Base-by-base conservation (phyloP, 2,888 invertebrate species). In the Anoncus sp. region DNA sequence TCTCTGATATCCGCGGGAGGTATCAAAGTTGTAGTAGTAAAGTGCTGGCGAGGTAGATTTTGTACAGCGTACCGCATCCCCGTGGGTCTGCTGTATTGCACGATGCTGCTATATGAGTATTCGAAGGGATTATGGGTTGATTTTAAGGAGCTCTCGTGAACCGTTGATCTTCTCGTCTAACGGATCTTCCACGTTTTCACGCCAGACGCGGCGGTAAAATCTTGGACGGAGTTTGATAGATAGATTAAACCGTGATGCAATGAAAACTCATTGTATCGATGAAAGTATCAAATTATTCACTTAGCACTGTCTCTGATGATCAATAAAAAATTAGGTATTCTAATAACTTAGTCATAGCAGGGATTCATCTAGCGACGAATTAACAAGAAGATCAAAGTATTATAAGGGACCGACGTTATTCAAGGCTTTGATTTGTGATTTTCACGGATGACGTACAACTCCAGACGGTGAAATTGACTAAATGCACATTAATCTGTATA, bases 111-210 rank as follows among this genome's bases (percentile, higher is more conserved):
- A 16, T 51, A 53, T 65, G 74, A 76, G 40, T 77, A 65, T 81
- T 70, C 60, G 45, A 62, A 65, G 57, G 80, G 80, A 80, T 79
- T 80, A 77, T 63, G 75, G 71, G 49, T 74, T 55, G 79, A 81
- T 75, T 79, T 78, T 76, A 79, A 80, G 63, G 35, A 81, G 70
- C 67, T 51, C 24, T 57, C 66, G 20, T 10, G 60, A 70, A 38
- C 51, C 69, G 55, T 60, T 16, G 53, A 75, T 49, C 73, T 51
- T 67, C 45, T 49, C 22, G n/a, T 35, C 59, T 31, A 35, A 38
- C 20, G 51, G 14, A 66, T 45, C 24, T 40, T 55, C 35, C 49
- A 62, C 51, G 18, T 55, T 65, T 38, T 10, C 16, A 70, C 40
- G 53, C 18, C 35, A n/a, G 47, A 43, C 47, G 55, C 18, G 22